These are phyloP conservation scores for Patagioenas fasciata DNA, from an alignment of 2,113 vertebrate genomes.

Conservation along the genomic window DNA sequence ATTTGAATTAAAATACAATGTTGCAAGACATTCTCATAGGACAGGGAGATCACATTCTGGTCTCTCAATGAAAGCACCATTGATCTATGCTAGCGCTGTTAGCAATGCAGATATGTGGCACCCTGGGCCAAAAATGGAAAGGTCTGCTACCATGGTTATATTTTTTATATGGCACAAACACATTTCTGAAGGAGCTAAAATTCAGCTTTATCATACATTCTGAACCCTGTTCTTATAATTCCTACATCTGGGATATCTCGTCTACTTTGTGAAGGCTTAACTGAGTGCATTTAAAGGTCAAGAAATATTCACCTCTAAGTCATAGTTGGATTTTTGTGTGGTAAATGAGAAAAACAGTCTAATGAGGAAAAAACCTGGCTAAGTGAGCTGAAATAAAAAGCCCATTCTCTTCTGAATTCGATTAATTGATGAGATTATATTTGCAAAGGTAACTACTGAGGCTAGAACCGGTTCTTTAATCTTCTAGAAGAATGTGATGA, in stretches of 20 bases:
- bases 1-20: neutral
- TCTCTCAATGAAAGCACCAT: neutral
- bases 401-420: conserved; percentile 3
- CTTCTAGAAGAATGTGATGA: conserved; percentile 26
- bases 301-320: conserved; percentile 1
- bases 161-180: neutral
- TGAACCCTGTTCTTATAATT: neutral
- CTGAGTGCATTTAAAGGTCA: conserved; percentile 15
- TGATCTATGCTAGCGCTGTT: neutral
- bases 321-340: neutral
- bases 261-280: neutral
- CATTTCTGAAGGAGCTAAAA: neutral
- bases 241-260: neutral
- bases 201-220: neutral
- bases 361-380: neutral
- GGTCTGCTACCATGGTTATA: neutral
- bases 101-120: neutral
- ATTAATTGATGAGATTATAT: conserved; percentile 52
- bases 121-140: neutral
- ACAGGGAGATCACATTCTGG: neutral
- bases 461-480: conserved; percentile 45
- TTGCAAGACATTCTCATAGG: neutral
- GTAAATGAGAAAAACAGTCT: conserved; percentile 28
- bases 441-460: conserved; percentile 25
- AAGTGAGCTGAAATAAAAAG: conserved; percentile 14